A percentile compares a stretch with the other conserved stretches of the same genome.
Conservation (phyloP, 2,797 vertebrate species). For the Sebastes umbrosus region DNA sequence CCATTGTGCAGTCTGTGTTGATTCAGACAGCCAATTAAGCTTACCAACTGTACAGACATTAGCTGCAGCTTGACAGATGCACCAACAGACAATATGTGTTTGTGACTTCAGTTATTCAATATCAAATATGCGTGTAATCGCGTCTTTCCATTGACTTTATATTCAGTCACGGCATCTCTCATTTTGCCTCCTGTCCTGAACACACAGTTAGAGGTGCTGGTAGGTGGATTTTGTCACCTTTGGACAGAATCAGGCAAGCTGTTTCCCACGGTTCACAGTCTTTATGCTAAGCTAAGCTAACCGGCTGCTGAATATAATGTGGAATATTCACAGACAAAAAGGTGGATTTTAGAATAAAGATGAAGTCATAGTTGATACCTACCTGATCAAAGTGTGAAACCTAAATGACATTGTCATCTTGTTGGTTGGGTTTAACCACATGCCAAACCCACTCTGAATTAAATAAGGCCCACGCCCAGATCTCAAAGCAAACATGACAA, state of each 20-base stretch:
- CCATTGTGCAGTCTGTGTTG: not conserved
- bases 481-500: constrained; percentile 48
- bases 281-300: not conserved
- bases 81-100: not conserved
- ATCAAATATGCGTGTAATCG: too few species aligned
- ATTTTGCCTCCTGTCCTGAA: too few species aligned
- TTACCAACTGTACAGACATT: not conserved
- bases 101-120: not conserved
- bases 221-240: too few species aligned
- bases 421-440: not conserved
- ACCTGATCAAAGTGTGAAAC: constrained; percentile 12
- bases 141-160: not conserved
- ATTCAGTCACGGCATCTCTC: not conserved
- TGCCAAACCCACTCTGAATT: not conserved
- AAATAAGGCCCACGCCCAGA: constrained; percentile 42
- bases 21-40: not conserved
- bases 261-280: not conserved
- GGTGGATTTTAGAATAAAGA: not conserved
- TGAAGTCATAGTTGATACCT: not conserved
- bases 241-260: not conserved
- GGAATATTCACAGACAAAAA: too few species aligned
- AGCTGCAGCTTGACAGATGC: not conserved
- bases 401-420: not conserved
- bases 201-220: not conserved
- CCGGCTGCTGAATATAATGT: not conserved